Evolutionary conservation across 2,797 vertebrate genomes (phyloP).

Genomic region (Hyperoplus lanceolatus): DNA sequence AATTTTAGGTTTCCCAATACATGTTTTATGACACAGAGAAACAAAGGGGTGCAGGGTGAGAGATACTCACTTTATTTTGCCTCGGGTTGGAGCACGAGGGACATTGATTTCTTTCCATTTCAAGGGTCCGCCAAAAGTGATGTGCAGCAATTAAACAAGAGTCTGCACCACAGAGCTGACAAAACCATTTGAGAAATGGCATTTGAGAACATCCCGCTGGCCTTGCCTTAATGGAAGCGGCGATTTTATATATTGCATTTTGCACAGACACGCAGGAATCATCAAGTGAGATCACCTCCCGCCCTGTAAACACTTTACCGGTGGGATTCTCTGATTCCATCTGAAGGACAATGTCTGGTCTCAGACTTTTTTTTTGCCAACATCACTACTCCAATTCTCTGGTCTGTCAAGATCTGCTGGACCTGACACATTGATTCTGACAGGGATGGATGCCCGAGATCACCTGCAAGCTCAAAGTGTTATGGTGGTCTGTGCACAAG

Average conservation of each 20-base stretch:
- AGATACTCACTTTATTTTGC: conserved; percentile 51
- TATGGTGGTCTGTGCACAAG: conserved; percentile 33
- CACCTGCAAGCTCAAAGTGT: conserved; percentile 44
- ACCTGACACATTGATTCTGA: conserved; percentile 64
- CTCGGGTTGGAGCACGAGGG: conserved; percentile 35
- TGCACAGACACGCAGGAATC: conserved; percentile 64
- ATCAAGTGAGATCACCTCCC: conserved; percentile 66
- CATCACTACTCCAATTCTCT: conserved; percentile 71
- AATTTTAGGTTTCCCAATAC: conserved; percentile 13
- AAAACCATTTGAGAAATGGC: conserved; percentile 76
- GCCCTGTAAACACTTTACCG: conserved; percentile 75
- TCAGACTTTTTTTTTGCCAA: conserved; percentile 43
- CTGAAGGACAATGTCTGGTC: conserved; percentile 71
- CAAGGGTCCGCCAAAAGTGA: conserved; percentile 69
- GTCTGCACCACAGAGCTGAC: conserved; percentile 68
- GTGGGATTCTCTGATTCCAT: conserved; percentile 67
- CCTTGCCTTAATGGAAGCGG: conserved; percentile 64
- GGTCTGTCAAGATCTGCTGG: conserved; percentile 60
- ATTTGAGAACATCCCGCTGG: conserved; percentile 56
- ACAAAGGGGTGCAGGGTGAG: conserved; percentile 35
- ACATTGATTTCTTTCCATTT: conserved; percentile 73
- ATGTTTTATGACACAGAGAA: conserved; percentile 21
- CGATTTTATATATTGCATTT: conserved; percentile 75
- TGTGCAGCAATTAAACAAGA: conserved; percentile 71
- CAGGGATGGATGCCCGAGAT: conserved; percentile 51